Evolutionary conservation across 2,888 invertebrate genomes (phyloP).

Genomic region (Drosophila prolongata): DNA sequence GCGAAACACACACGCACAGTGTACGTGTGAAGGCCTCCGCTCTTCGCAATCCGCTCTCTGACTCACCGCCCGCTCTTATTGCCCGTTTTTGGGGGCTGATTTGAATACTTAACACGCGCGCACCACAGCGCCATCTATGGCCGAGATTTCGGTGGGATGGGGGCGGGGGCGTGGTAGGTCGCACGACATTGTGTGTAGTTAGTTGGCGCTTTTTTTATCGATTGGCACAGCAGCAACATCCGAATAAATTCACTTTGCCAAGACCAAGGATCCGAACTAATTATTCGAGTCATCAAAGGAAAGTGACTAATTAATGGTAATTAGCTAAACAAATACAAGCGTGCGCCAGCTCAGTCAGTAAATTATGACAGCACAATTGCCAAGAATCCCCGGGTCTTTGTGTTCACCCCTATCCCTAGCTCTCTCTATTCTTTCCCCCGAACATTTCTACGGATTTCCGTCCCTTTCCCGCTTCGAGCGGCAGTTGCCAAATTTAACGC

Average conservation of each 20-base stretch:
- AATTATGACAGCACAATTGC: slow-evolving; percentile 63
- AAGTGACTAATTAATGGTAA: slow-evolving; percentile 62
- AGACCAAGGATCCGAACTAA: not conserved
- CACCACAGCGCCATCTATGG: slow-evolving; percentile 80
- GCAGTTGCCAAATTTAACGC: slow-evolving; percentile 81
- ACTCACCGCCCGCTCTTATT: slow-evolving; percentile 13
- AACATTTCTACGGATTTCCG: slow-evolving; percentile 33
- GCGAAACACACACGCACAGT: slow-evolving; percentile 36
- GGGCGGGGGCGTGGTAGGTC: slow-evolving; percentile 35
- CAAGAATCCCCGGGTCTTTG: slow-evolving; percentile 18
- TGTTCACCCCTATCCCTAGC: slow-evolving; percentile 15
- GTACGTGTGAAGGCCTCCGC: slow-evolving; percentile 49
- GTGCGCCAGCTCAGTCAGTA: slow-evolving; percentile 33
- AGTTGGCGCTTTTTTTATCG: slow-evolving; percentile 49
- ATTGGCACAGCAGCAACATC: slow-evolving; percentile 11
- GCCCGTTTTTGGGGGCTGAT: slow-evolving; percentile 65
- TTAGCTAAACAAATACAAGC: slow-evolving; percentile 62
- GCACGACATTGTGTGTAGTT: slow-evolving; percentile 49
- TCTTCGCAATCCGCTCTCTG: slow-evolving; percentile 16
- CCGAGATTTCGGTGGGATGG: slow-evolving; percentile 60
- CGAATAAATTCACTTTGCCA: not conserved
- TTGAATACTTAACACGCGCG: slow-evolving; percentile 64
- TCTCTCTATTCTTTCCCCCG: not conserved
- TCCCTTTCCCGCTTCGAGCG: slow-evolving; percentile 21
- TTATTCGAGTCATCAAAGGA: not conserved